phyloP scores from a whole-genome alignment of 2,113 vertebrate species.

The Clarias magur region DNA sequence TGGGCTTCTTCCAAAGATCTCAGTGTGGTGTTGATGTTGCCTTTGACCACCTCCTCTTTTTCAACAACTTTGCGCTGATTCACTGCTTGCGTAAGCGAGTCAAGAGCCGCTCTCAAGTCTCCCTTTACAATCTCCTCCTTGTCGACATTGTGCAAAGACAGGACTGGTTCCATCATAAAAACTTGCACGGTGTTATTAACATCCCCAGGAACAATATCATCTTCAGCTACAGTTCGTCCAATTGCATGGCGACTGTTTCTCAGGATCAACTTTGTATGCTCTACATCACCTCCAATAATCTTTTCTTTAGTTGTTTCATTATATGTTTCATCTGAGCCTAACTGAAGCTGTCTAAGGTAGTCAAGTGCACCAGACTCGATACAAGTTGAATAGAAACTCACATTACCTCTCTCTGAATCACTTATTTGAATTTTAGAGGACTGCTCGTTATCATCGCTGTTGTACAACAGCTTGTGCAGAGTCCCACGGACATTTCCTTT shows the following conservation, averaged over 20 bases:
- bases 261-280: conserved; percentile 80
- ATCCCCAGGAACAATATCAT: conserved; percentile 85
- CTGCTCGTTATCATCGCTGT: conserved; percentile 66
- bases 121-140: conserved; percentile 81
- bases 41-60: conserved; percentile 83
- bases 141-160: conserved; percentile 67
- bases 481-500: conserved; percentile 82
- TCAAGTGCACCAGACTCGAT: conserved; percentile 90
- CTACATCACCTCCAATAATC: conserved; percentile 81
- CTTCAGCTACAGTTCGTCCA: conserved; percentile 78
- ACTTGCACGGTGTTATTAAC: conserved; percentile 79
- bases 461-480: conserved; percentile 79
- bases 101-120: conserved; percentile 79
- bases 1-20: conserved; percentile 81
- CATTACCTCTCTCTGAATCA: conserved; percentile 84
- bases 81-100: conserved; percentile 79
- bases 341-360: conserved; percentile 83
- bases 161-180: conserved; percentile 79
- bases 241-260: conserved; percentile 75
- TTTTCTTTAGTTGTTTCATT: conserved; percentile 68
- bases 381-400: conserved; percentile 90
- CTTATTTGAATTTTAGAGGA: conserved; percentile 73
- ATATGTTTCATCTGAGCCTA: conserved; percentile 63
- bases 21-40: conserved; percentile 74
- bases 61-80: conserved; percentile 77